A percentile compares a stretch with the other conserved stretches of the same genome.
These are phyloP conservation scores for Kradibia gibbosae DNA, from an alignment of 1,140 invertebrate species.

Conservation along the genomic window DNA sequence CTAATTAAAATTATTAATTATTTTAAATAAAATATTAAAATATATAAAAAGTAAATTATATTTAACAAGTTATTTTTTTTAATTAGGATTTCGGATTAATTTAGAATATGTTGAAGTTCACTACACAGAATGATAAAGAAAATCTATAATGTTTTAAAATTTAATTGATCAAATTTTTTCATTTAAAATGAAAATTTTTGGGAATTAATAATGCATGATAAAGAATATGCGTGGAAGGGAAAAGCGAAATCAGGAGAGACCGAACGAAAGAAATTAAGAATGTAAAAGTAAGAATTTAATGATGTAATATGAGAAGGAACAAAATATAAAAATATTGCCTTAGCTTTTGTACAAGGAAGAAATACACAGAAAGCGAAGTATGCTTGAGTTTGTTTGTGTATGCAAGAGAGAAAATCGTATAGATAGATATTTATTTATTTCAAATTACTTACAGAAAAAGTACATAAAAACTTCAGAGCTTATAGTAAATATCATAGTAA, in stretches of 20 bases:
- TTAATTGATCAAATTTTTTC: neutral
- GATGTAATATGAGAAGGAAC: constrained; percentile 24
- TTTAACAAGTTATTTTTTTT: too few species aligned
- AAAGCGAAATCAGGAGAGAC: constrained; percentile 5
- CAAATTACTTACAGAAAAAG: neutral
- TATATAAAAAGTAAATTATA: too few species aligned
- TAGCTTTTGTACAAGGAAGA: constrained; percentile 64
- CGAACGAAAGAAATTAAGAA: neutral
- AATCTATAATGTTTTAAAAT: neutral
- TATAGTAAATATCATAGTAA: neutral
- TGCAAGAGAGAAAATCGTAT: neutral
- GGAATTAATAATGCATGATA: neutral
- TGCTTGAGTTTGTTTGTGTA: neutral
- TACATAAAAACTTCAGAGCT: constrained; percentile 3
- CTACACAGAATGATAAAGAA: neutral
- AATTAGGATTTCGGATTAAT: too few species aligned
- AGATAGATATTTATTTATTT: constrained; percentile 17
- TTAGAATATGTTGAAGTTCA: too few species aligned
- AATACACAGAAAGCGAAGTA: neutral
- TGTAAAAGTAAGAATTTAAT: neutral
- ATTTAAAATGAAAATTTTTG: neutral
- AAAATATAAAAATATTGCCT: constrained; percentile 60
- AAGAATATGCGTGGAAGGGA: neutral
- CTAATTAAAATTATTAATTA: neutral
- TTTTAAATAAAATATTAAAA: too few species aligned